phyloP scores from a whole-genome alignment of 30 jellyfish, hydroid and myxozoan genomes.

The Rhopilema esculentum region DNA sequence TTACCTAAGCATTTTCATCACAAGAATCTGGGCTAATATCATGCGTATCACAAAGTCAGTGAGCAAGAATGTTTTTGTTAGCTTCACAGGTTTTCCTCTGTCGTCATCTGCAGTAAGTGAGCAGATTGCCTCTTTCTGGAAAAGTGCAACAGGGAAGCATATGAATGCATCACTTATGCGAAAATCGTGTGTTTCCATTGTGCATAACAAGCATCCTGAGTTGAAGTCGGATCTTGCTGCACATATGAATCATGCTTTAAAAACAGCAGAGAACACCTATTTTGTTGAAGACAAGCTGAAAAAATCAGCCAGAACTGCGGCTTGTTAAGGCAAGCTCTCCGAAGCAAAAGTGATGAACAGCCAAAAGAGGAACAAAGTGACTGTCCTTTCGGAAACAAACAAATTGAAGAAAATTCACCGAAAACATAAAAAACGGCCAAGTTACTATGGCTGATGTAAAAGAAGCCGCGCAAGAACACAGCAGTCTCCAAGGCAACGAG shows the following conservation, averaged over 20 bases:
- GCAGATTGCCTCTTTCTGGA: slow-evolving; percentile 25
- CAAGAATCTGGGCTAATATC: too few relatives aligned
- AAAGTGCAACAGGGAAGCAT: slow-evolving; percentile 21
- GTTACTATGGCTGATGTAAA: background rate
- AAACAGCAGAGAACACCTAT: slow-evolving; percentile 18
- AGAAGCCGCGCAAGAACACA: background rate
- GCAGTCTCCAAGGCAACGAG: background rate
- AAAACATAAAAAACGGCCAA: background rate
- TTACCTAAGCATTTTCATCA: background rate
- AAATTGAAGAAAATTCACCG: too few relatives aligned
- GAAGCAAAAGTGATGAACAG: background rate
- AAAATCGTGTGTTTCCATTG: slow-evolving; percentile 46
- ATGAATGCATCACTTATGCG: slow-evolving; percentile 53
- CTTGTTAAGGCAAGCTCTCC: background rate
- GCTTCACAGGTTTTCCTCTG: background rate
- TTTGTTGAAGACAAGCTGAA: background rate
- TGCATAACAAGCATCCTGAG: slow-evolving; percentile 30
- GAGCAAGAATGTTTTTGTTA: background rate
- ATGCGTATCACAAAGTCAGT: background rate
- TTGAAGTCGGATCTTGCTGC: slow-evolving; percentile 14
- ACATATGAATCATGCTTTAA: slow-evolving; percentile 11
- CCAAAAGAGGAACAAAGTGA: background rate
- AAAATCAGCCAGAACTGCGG: slow-evolving; percentile 7
- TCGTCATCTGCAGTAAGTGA: slow-evolving; percentile 12
- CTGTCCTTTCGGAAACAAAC: background rate